These are phyloP conservation scores for Lagopus muta DNA, from an alignment of 2,113 vertebrate species.

Conservation along the genomic window DNA sequence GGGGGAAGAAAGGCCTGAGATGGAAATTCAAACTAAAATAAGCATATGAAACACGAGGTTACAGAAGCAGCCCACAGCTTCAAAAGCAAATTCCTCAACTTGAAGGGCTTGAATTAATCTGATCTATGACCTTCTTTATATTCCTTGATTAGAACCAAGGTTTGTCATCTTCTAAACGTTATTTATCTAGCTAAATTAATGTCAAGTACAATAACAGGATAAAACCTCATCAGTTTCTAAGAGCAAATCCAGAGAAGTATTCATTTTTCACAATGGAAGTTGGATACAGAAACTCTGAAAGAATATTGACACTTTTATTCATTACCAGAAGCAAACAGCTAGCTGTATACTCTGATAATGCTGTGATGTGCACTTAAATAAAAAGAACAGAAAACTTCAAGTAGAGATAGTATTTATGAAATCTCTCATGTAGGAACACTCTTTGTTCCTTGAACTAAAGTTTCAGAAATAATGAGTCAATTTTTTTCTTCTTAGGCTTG, in stretches of 20 bases:
- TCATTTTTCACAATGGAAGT: not conserved
- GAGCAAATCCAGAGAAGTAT: not conserved
- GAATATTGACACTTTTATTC: not conserved
- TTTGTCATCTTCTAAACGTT: not conserved
- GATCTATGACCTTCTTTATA: not conserved
- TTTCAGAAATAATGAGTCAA: not conserved
- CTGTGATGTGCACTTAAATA: not conserved
- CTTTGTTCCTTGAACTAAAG: not conserved
- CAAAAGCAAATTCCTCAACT: not conserved
- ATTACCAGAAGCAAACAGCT: not conserved
- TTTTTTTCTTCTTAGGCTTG: not conserved
- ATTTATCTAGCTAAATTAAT: not conserved
- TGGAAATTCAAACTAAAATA: not conserved
- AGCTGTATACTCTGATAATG: not conserved
- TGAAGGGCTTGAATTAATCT: slow-evolving; percentile 20
- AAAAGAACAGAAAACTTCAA: not conserved
- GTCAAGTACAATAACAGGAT: not conserved
- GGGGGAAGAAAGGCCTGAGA: not conserved
- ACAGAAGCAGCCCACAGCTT: slow-evolving; percentile 20
- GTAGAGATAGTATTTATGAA: not conserved
- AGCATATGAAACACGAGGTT: slow-evolving; percentile 20
- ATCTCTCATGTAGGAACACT: not conserved
- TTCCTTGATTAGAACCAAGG: not conserved
- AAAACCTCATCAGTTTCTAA: not conserved
- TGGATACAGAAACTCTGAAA: not conserved